Percentiles rank a stretch among this genome's conserved stretches.
Evolutionary conservation across 2,113 vertebrate species (phyloP).

Genomic region (Clupea harengus): DNA sequence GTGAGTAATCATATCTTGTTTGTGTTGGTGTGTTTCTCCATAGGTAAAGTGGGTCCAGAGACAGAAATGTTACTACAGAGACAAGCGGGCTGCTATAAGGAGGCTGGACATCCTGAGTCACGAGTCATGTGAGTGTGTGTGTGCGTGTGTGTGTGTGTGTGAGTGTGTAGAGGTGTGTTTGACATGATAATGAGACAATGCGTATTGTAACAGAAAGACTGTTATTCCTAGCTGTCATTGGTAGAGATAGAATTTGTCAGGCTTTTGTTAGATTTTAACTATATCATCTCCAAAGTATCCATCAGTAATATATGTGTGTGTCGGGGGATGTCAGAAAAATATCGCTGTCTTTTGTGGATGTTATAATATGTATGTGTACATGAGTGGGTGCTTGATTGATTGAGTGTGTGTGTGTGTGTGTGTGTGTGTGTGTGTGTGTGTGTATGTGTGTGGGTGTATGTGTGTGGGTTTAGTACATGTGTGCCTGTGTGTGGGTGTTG

Average conservation of each 20-base stretch:
- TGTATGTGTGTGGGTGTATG: constrained; percentile 29
- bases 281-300: too few species aligned
- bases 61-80: constrained; percentile 71
- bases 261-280: too few species aligned
- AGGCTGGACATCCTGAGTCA: constrained; percentile 62
- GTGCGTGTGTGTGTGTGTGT: background rate
- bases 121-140: background rate
- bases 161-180: background rate
- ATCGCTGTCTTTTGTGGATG: too few species aligned
- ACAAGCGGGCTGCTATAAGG: constrained; percentile 56
- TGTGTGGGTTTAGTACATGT: constrained; percentile 18
- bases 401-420: constrained; percentile 26
- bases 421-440: constrained; percentile 29
- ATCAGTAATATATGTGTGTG: too few species aligned
- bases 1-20: too few species aligned
- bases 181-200: too few species aligned
- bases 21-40: background rate
- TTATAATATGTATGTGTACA: background rate
- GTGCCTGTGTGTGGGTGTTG: constrained; percentile 22
- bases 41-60: constrained; percentile 67
- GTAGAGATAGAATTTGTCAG: too few species aligned
- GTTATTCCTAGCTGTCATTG: too few species aligned
- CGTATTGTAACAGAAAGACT: too few species aligned
- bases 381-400: constrained; percentile 32
- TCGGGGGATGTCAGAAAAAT: too few species aligned